Percentiles rank a stretch among this genome's conserved stretches.
These are phyloP conservation scores for Eriocheir sinensis DNA, from an alignment of 1,140 invertebrate species.

Conservation along the genomic window DNA sequence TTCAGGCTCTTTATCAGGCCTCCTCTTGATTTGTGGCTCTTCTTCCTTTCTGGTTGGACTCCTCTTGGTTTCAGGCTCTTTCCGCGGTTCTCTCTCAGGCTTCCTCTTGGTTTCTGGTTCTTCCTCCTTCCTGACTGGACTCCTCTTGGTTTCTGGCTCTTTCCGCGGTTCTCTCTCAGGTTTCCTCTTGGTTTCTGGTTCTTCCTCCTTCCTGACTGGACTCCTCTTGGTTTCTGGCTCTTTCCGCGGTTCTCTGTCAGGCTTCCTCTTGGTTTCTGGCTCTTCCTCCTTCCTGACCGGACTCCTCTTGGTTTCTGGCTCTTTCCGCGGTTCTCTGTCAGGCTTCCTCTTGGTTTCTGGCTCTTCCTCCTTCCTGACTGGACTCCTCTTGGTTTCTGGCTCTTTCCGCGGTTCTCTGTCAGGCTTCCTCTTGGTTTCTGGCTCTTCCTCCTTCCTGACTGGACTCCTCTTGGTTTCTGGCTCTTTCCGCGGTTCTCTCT, in stretches of 20 bases:
- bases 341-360: constrained; percentile 58
- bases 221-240: constrained; percentile 28
- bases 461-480: background rate
- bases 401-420: background rate
- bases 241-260: constrained; percentile 12
- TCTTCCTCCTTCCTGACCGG: background rate
- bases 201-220: background rate
- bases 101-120: constrained; percentile 32
- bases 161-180: constrained; percentile 1
- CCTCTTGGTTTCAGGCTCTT: background rate
- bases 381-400: background rate
- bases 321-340: background rate
- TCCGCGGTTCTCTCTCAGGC: background rate
- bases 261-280: constrained; percentile 40
- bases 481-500: background rate
- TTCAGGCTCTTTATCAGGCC: background rate
- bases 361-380: background rate
- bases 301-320: constrained; percentile 35
- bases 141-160: constrained; percentile 42
- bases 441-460: background rate
- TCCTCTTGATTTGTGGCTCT: constrained; percentile 3
- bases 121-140: background rate
- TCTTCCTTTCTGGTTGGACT: background rate
- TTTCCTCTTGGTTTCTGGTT: constrained; percentile 38
- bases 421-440: constrained; percentile 40